Percentiles rank a stretch among this genome's conserved stretches.
Conservation (phyloP, 2,888 invertebrate genomes). For the Melitaea athalia region DNA sequence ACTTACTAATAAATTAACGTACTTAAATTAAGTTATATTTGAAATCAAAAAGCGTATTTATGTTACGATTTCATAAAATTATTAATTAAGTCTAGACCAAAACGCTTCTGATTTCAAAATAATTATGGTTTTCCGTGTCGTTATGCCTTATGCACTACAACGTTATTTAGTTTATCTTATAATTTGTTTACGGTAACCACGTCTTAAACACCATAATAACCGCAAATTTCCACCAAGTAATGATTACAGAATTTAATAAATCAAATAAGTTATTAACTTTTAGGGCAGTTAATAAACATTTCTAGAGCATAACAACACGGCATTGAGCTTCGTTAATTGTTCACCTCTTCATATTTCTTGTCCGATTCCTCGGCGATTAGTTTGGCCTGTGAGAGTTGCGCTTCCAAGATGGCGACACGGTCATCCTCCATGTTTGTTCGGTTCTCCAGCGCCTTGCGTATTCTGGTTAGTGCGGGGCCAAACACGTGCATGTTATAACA, state of each 20-base stretch:
- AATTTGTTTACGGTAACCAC: too few species aligned
- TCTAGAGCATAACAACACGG: conserved; percentile 5
- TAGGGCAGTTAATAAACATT: not conserved
- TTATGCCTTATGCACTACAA: conserved; percentile 28
- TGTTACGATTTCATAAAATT: not conserved
- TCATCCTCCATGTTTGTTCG: conserved; percentile 99
- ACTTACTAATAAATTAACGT: not conserved
- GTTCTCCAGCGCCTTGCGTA: conserved; percentile 99
- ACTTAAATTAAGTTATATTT: conserved; percentile 6
- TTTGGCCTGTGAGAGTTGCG: conserved; percentile 99
- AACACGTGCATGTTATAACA: conserved; percentile 81
- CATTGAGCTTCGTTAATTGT: conserved; percentile 40
- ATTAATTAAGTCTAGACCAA: conserved; percentile 1
- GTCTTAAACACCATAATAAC: too few species aligned
- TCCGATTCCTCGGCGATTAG: conserved; percentile 99
- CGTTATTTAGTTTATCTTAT: not conserved
- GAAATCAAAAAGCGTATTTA: conserved; percentile 23
- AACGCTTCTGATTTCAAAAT: conserved; percentile 28
- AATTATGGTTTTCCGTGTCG: conserved; percentile 20
- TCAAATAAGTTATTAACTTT: too few species aligned
- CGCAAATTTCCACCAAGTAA: too few species aligned
- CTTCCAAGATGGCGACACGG: conserved; percentile 97
- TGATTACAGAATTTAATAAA: too few species aligned
- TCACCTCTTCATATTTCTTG: conserved; percentile 99
- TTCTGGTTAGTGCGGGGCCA: conserved; percentile 86